These are phyloP conservation scores for Napeogenes inachia DNA, from an alignment of 2,888 invertebrate species.

Conservation along the genomic window DNA sequence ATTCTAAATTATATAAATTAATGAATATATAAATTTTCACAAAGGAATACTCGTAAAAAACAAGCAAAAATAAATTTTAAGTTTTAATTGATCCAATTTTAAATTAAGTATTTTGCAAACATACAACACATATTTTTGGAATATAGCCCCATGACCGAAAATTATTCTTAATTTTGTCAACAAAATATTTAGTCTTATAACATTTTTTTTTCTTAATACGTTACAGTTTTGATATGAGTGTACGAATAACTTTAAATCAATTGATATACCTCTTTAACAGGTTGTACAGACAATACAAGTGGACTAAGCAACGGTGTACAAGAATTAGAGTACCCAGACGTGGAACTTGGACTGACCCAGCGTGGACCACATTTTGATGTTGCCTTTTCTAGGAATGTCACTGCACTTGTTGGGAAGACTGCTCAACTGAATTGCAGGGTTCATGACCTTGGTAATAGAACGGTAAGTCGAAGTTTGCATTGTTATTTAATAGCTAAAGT, in stretches of 20 bases:
- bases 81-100: no score
- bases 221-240: no score
- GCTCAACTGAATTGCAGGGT: slow-evolving; percentile 86
- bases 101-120: no score
- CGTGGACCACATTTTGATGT: slow-evolving; percentile 85
- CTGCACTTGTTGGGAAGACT: slow-evolving; percentile 86
- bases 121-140: no score
- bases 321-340: slow-evolving; percentile 65
- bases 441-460: slow-evolving; percentile 85
- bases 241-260: not conserved
- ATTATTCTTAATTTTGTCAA: no score
- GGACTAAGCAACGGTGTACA: slow-evolving; percentile 57
- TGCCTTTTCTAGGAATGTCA: slow-evolving; percentile 84
- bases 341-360: slow-evolving; percentile 64
- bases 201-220: no score
- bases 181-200: no score
- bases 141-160: no score
- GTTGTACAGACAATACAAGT: slow-evolving; percentile 67
- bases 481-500: not conserved
- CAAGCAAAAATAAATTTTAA: no score
- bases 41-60: no score
- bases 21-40: no score
- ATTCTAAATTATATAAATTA: no score
- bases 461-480: slow-evolving; percentile 63
- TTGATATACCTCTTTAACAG: slow-evolving; percentile 37